Conservation (phyloP, 2,888 invertebrate species). For the Urechis unicinctus region DNA sequence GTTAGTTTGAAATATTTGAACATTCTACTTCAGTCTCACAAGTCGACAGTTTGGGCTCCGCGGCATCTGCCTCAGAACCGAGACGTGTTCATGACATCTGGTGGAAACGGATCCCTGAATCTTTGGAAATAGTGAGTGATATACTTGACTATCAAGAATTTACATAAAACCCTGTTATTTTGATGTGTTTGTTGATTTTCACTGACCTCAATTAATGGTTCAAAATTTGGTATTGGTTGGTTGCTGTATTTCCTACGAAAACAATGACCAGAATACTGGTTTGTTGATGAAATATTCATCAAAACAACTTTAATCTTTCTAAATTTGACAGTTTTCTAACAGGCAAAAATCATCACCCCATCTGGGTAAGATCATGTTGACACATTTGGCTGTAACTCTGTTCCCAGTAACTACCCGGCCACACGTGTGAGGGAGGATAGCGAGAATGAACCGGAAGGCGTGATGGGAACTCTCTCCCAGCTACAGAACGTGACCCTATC, state of each 20-base stretch:
- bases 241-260: neutral
- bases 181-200: neutral
- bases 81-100: constrained; percentile 83
- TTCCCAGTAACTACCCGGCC: constrained; percentile 69
- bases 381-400: no score
- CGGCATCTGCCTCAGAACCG: constrained; percentile 89
- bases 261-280: no score
- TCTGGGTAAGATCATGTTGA: no score
- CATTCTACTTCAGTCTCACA: constrained; percentile 52
- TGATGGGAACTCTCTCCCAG: constrained; percentile 68
- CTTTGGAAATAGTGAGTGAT: constrained; percentile 86
- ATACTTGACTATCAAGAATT: neutral
- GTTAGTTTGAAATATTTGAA: neutral
- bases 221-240: neutral
- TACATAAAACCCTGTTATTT: neutral
- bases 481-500: constrained; percentile 77
- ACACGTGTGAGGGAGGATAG: constrained; percentile 65
- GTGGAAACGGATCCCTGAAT: constrained; percentile 81
- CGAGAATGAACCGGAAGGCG: constrained; percentile 68
- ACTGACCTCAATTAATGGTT: neutral
- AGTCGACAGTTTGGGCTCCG: constrained; percentile 82
- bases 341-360: no score
- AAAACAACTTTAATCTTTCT: no score
- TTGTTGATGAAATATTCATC: no score
- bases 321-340: no score